These are phyloP conservation scores for Champsocephalus gunnari DNA, from an alignment of 2,797 vertebrate species.

Conservation along the genomic window DNA sequence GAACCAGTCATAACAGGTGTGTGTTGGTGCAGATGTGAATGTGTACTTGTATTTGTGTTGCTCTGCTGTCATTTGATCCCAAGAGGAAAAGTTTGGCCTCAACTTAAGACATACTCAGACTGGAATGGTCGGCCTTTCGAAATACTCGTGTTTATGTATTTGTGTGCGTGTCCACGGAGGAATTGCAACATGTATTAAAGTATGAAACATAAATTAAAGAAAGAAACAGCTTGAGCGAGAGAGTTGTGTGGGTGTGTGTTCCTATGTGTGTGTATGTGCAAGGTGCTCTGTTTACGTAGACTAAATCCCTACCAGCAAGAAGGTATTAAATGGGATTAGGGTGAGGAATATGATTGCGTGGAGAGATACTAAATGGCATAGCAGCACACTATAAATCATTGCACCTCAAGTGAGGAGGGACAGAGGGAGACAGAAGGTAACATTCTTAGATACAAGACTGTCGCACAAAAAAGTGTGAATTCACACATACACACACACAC, in stretches of 20 bases:
- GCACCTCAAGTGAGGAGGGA: conserved; percentile 76
- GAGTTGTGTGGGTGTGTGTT: conserved; percentile 30
- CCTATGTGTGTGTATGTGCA: conserved; percentile 46
- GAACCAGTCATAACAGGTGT: conserved; percentile 56
- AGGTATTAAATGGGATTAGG: conserved; percentile 83
- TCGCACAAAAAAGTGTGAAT: conserved; percentile 66
- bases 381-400: conserved; percentile 76
- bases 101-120: conserved; percentile 26
- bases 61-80: conserved; percentile 27
- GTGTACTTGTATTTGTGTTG: conserved; percentile 24
- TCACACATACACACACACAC: conserved; percentile 44
- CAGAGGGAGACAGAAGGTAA: conserved; percentile 55
- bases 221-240: conserved; percentile 65
- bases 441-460: conserved; percentile 63
- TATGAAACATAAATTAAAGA: conserved; percentile 61
- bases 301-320: conserved; percentile 81
- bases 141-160: neutral
- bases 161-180: conserved; percentile 29
- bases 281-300: conserved; percentile 78
- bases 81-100: conserved; percentile 35
- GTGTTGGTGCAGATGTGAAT: conserved; percentile 1
- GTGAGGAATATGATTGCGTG: conserved; percentile 76
- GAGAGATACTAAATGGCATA: conserved; percentile 78
- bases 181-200: conserved; percentile 56
- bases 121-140: conserved; percentile 37